These are phyloP conservation scores for Ophion costatus DNA, from an alignment of 2,888 invertebrate species.

Conservation along the genomic window DNA sequence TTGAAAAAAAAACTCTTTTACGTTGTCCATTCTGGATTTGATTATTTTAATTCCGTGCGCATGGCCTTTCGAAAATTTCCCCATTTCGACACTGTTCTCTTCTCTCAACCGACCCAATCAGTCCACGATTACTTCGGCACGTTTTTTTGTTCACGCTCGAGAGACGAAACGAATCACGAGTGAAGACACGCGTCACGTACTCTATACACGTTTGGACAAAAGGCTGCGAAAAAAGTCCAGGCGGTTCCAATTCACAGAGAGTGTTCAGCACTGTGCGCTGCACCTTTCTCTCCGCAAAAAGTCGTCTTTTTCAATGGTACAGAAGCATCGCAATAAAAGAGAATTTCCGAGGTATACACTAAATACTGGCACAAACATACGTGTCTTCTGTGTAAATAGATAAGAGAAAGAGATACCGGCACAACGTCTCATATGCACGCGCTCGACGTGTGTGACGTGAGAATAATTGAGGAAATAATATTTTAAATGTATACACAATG, in stretches of 20 bases:
- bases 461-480: conserved; percentile 7
- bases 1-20: too few relatives aligned
- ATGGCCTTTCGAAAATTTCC: too few relatives aligned
- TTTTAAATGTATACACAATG: not conserved
- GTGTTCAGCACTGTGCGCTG: conserved; percentile 18
- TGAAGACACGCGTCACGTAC: conserved; percentile 2
- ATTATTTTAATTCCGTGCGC: too few relatives aligned
- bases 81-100: not conserved
- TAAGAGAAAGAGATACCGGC: conserved; percentile 1
- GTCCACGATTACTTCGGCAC: not conserved
- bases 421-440: not conserved
- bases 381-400: not conserved
- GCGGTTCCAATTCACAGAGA: conserved; percentile 58
- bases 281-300: conserved; percentile 56
- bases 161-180: conserved; percentile 6
- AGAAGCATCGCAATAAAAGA: conserved; percentile 41
- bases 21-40: too few relatives aligned
- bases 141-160: conserved; percentile 18
- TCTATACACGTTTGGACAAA: conserved; percentile 7
- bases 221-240: not conserved
- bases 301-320: conserved; percentile 21
- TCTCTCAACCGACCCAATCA: not conserved
- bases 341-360: conserved; percentile 17
- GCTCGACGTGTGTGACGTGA: not conserved
- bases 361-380: conserved; percentile 11